Evolutionary conservation across 2,888 invertebrate genomes (phyloP).

Genomic region (Tenthredo livida): DNA sequence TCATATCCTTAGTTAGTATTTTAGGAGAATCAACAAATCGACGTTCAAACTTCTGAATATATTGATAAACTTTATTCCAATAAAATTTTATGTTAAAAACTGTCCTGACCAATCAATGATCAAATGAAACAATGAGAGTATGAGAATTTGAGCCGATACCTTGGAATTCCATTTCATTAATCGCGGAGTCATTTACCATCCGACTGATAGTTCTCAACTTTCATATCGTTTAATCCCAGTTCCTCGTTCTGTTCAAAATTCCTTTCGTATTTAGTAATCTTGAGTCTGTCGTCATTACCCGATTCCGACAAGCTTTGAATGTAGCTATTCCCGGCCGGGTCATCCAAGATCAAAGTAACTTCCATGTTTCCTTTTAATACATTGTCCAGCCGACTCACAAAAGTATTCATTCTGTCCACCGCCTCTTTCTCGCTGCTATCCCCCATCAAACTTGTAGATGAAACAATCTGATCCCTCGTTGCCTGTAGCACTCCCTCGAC

Average conservation of each 20-base stretch:
- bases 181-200: background rate
- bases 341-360: conserved; percentile 92
- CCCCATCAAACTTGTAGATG: conserved; percentile 85
- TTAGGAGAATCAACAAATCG: background rate
- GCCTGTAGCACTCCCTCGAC: conserved; percentile 93
- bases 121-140: background rate
- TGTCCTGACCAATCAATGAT: background rate
- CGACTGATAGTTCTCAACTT: conserved; percentile 89
- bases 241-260: conserved; percentile 96
- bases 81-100: background rate
- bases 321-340: conserved; percentile 98
- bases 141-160: background rate
- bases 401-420: conserved; percentile 81
- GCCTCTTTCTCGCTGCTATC: conserved; percentile 84
- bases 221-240: conserved; percentile 97
- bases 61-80: conserved; percentile 4
- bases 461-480: conserved; percentile 87
- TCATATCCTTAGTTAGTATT: background rate
- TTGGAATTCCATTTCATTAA: background rate
- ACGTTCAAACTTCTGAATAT: background rate
- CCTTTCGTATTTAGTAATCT: conserved; percentile 89
- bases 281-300: conserved; percentile 86
- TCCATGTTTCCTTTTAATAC: conserved; percentile 82
- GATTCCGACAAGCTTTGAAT: conserved; percentile 88
- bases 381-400: conserved; percentile 84